Evolutionary conservation across 1,140 invertebrate species (phyloP), one percentile per base, ranked within the genome.

Genomic region (Drosophila varians): DNA sequence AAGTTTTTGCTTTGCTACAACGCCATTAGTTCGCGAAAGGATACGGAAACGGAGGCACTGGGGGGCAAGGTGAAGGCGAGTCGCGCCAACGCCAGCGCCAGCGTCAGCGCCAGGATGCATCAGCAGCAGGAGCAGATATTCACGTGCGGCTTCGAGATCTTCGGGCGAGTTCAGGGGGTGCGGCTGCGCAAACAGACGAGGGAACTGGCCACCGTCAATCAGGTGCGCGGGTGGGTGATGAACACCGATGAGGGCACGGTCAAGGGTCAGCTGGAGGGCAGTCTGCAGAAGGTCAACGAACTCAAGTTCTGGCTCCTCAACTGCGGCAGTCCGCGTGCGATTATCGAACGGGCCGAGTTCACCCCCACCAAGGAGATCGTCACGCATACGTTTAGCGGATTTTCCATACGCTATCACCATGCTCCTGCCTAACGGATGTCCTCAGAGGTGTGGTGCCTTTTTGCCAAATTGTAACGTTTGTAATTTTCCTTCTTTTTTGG

Each of bases 151-250:
- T 94, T 93, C 54, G 93, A 94, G 80, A 90, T 94, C 7, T 93
- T 92, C 23, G 93, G 93, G 0, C 92, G 92, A 77, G 93, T 94
- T 0, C 93, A 94, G 87, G 93, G 93, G 26, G 93, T 93, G 2
- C 92, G 80, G 49, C 92, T 93, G 64, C 90, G 93, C 12, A 93
- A 95, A 90, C 92, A 94, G 66, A 95, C 94, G 0, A 91, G 93
- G 65, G 91, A 90, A 28, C 92, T 93, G 82, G 94, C 93, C 4
- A 90, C 88, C 1, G 86, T 92, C 38, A 90, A 94, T 0, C 92
- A 93, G 3, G 76, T 95, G 1, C 93, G 93, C 68, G 94, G 95
- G 43, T 95, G 94, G 94, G 93, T 94, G 47, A 93, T 92, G 92
- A 95, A 95, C 77, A 95, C 94, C 3, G 75, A 91, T 4, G 77